phyloP scores from a whole-genome alignment of 2,113 vertebrate genomes.

The Trochalopteron elliotii region DNA sequence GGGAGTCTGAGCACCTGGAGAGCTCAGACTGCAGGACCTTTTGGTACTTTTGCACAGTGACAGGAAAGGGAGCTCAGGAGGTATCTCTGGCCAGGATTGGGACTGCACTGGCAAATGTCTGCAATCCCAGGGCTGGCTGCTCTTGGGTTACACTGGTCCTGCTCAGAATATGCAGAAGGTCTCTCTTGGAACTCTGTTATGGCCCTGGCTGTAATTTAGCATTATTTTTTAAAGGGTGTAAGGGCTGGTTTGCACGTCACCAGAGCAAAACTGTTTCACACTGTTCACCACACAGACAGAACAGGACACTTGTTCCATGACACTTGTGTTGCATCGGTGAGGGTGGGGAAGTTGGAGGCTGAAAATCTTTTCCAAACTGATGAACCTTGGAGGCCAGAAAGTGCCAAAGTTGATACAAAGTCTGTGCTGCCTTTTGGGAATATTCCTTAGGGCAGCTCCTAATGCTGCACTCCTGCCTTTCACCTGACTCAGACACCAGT shows the following conservation, averaged over 20 bases:
- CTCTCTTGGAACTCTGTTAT: neutral
- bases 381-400: neutral
- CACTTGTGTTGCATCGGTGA: rapidly evolving
- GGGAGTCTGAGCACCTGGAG: neutral
- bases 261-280: neutral
- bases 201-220: rapidly evolving
- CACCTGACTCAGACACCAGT: neutral
- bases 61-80: neutral
- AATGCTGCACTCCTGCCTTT: neutral
- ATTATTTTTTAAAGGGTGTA: neutral
- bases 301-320: neutral
- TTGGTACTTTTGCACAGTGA: neutral
- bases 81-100: rapidly evolving
- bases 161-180: neutral
- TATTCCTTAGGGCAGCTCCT: neutral
- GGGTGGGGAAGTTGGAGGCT: neutral
- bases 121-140: neutral
- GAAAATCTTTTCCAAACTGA: neutral
- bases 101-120: rapidly evolving
- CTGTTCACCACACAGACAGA: neutral
- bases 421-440: neutral
- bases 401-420: neutral
- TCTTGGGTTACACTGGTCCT: neutral
- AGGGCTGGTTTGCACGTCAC: neutral
- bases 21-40: neutral